These are phyloP conservation scores for Onthophagus sagittarius DNA, from an alignment of 2,888 invertebrate genomes.

Conservation along the genomic window DNA sequence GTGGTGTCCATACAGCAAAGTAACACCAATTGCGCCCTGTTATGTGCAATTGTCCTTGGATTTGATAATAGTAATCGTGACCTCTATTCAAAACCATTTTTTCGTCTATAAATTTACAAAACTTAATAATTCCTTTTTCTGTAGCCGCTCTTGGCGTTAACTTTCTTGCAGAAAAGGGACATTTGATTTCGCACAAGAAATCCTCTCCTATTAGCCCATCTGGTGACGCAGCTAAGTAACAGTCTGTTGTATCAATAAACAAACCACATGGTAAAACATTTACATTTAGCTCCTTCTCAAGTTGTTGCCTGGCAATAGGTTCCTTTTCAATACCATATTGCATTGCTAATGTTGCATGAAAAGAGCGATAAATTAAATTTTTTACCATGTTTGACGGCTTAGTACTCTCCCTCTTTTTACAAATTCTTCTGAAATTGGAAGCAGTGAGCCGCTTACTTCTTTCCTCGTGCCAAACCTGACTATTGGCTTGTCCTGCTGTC, in stretches of 20 bases:
- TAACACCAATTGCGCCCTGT: not conserved
- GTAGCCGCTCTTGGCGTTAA: not conserved
- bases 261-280: not conserved
- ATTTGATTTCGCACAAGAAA: not conserved
- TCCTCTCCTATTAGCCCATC: too few relatives aligned
- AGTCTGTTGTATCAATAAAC: not conserved
- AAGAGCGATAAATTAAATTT: conserved; percentile 18
- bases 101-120: not conserved
- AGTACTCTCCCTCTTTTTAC: conserved; percentile 23
- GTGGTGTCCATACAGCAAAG: not conserved
- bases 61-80: not conserved
- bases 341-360: not conserved
- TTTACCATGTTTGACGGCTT: too few relatives aligned
- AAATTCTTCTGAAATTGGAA: conserved; percentile 35
- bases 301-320: not conserved
- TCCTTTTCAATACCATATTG: conserved; percentile 4
- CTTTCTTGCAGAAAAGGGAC: not conserved
- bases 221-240: not conserved
- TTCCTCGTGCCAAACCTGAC: conserved; percentile 34
- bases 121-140: not conserved
- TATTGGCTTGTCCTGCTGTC: conserved; percentile 31
- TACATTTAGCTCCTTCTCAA: not conserved
- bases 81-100: not conserved
- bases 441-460: conserved; percentile 36
- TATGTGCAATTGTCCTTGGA: not conserved